Evolutionary conservation across 2,797 vertebrate genomes (phyloP), one percentile per base, ranked within the genome.

Genomic region (Choloepus didactylus): DNA sequence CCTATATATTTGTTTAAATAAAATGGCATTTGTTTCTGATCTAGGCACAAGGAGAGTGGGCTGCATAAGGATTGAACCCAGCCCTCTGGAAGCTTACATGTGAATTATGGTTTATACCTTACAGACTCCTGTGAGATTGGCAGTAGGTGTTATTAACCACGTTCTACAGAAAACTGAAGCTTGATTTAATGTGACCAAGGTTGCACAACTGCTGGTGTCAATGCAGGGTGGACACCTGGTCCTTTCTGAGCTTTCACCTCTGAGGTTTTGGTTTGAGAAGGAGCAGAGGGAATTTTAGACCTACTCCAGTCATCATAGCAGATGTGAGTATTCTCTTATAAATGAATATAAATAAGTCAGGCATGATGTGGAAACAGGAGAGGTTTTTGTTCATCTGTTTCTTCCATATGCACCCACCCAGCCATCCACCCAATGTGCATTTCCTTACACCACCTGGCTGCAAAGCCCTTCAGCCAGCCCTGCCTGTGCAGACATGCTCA

Each of bases 31-130:
- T 89, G 89, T 72, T 91, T 29, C 51, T 70, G 5, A 27, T 7
- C 2, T 41, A 18, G 56, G 29, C 1, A 59, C 15, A 66, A 5
- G 83, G 14, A 70, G 5, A 72, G 49, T 73, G n/a, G 27, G 19
- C 69, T 10, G 44, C 44, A 41, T n/a, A 90, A 51, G 75, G 23
- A 75, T 4, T n/a, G 35, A 84, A 70, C 38, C 1, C 1, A 38
- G n/a, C 15, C 7, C 7, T 87, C 66, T 4, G 14, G 0, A 4
- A 59, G 54, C 29, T 87, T 41, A 41, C 14, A 0, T 14, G 27
- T 44, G 69, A 69, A 41, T 11, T 21, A 35, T 59, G 11, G 5
- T 35, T 6, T 0, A 38, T 5, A 15, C 3, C 1, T 77, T 27
- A 14, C n/a, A 80, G 80, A 18, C 11, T 38, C 51, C 44, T 44